Evolutionary conservation across 92 coral and sea anemone genomes (phyloP), one percentile per base, ranked within the genome.

Genomic region (Siderastrea siderea): DNA sequence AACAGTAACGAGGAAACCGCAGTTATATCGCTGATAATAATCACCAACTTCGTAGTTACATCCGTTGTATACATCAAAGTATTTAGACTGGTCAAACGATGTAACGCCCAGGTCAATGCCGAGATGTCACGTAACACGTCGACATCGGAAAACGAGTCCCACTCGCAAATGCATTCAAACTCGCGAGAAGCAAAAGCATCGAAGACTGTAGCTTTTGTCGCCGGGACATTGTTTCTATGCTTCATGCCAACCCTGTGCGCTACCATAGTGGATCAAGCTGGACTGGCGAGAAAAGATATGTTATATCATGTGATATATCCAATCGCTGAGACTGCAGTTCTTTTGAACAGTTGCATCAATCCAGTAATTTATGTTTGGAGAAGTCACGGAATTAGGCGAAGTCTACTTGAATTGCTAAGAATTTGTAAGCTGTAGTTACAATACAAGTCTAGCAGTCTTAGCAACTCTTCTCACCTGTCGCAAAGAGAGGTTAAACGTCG

Each of bases 331-430:
- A 89, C 95, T 3, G 94, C 88, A 47, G 92, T 94, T 71, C 81
- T 94, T 50, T 77, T 90, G 14, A 92, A 87, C 87, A 91, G 95
- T 26, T 86, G 91, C 47, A 69, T 93, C n/a, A 94, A 94, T 76
- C 98, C 98, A 17, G 86, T 86, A 52, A 80, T 94, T 47, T 94
- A 94, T 79, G 98, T 94, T 43, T 90, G 92, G 90, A 85, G 98
- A 58, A 89, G 81, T 77, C 60, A 61, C 13, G 81, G 87, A 47
- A 89, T 94, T 5, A 74, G 93, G 12, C 77, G 86, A 46, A 94
- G 98, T 67, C 82, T 94, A 6, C 62, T 69, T 75, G 86, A 93
- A 58, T 2, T 89, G 7, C 48, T 89, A 45, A 50, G 76, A 10
- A n/a, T 55, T 15, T 73, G 81, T 71, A 57, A 47, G 59, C 70